Conservation (phyloP, 2,888 invertebrate genomes). For the Acrobasis repandana region DNA sequence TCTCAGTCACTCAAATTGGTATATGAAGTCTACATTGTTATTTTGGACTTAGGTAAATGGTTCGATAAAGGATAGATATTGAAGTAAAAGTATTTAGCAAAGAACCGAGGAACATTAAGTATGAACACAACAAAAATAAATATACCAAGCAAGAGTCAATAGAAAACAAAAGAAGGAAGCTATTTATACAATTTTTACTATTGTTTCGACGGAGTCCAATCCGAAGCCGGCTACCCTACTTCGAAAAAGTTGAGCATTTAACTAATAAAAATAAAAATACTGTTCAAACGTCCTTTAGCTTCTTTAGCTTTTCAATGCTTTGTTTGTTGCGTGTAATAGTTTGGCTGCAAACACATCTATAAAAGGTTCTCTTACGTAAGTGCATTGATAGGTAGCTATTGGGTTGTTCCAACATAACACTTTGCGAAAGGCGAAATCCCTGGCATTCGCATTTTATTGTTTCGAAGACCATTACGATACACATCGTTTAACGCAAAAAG, state of each 20-base stretch:
- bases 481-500: constrained; percentile 64
- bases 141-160: background rate
- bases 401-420: background rate
- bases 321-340: constrained; percentile 23
- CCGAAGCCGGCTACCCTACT: background rate
- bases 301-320: constrained; percentile 26
- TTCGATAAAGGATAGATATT: background rate
- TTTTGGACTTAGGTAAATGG: too few species aligned
- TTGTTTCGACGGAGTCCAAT: constrained; percentile 2
- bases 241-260: constrained; percentile 2
- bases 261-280: constrained; percentile 6
- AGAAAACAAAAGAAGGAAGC: background rate
- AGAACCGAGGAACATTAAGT: background rate
- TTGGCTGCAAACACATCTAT: constrained; percentile 25
- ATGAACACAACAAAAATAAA: background rate
- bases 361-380: constrained; percentile 6
- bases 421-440: constrained; percentile 44
- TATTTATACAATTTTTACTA: background rate
- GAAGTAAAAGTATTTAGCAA: background rate
- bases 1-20: too few species aligned
- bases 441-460: constrained; percentile 56
- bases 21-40: too few species aligned
- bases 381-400: constrained; percentile 10
- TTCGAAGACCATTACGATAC: constrained; percentile 62
- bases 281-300: constrained; percentile 13